These are phyloP conservation scores for Mus pahari DNA, from an alignment of 2,113 vertebrate species.

Conservation along the genomic window DNA sequence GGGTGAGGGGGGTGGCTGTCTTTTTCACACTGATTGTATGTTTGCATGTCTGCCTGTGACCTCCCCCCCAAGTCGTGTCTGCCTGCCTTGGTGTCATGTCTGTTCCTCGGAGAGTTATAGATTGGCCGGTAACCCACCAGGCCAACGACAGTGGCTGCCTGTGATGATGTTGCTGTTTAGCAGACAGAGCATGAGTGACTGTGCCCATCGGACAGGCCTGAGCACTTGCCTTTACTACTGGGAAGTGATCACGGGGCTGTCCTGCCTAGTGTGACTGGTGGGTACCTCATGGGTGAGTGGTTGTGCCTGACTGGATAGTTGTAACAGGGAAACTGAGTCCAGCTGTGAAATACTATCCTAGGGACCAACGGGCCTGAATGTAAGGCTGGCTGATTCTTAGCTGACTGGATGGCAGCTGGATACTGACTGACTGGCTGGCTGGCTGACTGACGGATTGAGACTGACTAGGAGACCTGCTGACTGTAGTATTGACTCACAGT, in stretches of 20 bases:
- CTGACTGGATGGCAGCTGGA: background rate
- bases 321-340: background rate
- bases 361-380: background rate
- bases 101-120: background rate
- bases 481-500: background rate
- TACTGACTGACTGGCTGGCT: background rate
- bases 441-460: too few species aligned
- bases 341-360: background rate
- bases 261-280: background rate
- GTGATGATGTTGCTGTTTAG: background rate
- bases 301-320: background rate
- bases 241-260: accelerated
- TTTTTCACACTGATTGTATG: background rate
- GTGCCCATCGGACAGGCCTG: background rate
- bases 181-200: slow-evolving; percentile 22
- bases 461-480: background rate
- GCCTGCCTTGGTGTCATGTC: background rate
- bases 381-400: background rate
- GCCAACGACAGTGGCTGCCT: background rate
- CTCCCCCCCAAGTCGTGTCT: background rate
- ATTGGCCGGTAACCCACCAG: background rate
- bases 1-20: too few species aligned
- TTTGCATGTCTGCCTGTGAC: background rate
- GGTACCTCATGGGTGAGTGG: background rate
- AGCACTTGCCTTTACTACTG: background rate